phyloP scores from a whole-genome alignment of 2,113 vertebrate genomes.

The Chionis minor region DNA sequence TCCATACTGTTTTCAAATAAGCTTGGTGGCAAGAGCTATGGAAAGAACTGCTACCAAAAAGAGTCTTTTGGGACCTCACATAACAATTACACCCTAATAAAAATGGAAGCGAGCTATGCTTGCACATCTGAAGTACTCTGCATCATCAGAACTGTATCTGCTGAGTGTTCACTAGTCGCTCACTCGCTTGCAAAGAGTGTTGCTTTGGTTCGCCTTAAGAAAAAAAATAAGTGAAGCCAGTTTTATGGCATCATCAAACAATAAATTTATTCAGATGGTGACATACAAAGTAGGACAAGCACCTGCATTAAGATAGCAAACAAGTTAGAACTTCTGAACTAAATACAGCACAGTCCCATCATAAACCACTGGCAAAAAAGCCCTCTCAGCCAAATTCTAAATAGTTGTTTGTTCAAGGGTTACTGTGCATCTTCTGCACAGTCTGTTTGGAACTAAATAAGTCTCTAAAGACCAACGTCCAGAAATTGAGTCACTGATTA shows the following conservation, averaged over 20 bases:
- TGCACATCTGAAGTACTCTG: neutral
- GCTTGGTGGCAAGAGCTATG: neutral
- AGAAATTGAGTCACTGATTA: neutral
- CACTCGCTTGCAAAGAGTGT: neutral
- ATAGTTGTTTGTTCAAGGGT: neutral
- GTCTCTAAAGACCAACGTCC: neutral
- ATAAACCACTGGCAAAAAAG: neutral
- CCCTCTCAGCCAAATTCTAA: neutral
- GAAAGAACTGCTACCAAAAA: neutral
- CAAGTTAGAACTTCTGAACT: neutral
- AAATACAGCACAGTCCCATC: neutral
- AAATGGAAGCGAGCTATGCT: neutral
- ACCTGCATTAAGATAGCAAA: neutral
- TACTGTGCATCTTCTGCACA: neutral
- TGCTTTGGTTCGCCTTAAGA: neutral
- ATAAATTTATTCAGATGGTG: neutral
- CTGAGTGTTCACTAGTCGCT: neutral
- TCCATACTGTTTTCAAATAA: neutral
- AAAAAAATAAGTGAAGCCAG: neutral
- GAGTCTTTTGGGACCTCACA: neutral
- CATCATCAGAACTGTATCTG: rapidly evolving
- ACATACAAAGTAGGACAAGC: neutral
- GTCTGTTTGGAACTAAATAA: neutral
- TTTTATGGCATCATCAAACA: neutral
- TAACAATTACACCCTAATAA: neutral